Percentiles rank a stretch among this genome's conserved stretches.
Evolutionary conservation across 2,797 vertebrate genomes (phyloP).

Genomic region (Sorex maritimensis): DNA sequence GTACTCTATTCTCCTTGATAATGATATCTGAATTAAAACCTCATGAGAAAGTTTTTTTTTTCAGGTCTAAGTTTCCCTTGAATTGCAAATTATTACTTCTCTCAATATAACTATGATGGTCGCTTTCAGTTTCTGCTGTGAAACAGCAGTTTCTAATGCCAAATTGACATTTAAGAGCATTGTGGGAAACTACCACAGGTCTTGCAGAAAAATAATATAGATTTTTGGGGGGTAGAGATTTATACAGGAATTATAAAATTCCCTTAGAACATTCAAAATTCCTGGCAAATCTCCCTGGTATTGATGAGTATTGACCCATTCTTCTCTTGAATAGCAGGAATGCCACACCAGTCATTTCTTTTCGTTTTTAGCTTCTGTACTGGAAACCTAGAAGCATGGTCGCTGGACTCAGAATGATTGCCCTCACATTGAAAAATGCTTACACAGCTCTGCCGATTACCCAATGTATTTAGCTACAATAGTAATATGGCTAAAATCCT

Average conservation of each 20-base stretch:
- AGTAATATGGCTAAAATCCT: not conserved
- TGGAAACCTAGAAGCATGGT: not conserved
- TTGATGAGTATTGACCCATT: constrained; percentile 61
- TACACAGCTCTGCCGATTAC: not conserved
- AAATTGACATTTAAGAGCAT: constrained; percentile 79
- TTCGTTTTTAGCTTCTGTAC: not conserved
- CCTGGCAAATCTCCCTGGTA: constrained; percentile 32
- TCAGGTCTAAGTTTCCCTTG: constrained; percentile 70
- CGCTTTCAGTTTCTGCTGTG: constrained; percentile 82
- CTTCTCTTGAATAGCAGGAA: constrained; percentile 47
- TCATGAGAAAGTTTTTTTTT: constrained; percentile 77
- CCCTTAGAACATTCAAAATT: constrained; percentile 65
- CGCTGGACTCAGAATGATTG: constrained; percentile 10
- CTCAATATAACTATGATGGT: constrained; percentile 78
- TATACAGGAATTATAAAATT: constrained; percentile 66
- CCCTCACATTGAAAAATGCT: not conserved
- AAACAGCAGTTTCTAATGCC: constrained; percentile 76
- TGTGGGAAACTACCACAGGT: constrained; percentile 72
- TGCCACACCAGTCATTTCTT: not conserved
- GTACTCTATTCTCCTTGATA: constrained; percentile 72
- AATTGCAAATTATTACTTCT: constrained; percentile 85
- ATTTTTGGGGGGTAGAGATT: constrained; percentile 64
- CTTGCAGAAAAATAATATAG: constrained; percentile 72
- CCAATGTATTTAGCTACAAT: not conserved
- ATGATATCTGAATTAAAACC: constrained; percentile 83